Evolutionary conservation across 2,888 invertebrate genomes (phyloP), one percentile per base, ranked within the genome.

Genomic region (Volucella inflata): DNA sequence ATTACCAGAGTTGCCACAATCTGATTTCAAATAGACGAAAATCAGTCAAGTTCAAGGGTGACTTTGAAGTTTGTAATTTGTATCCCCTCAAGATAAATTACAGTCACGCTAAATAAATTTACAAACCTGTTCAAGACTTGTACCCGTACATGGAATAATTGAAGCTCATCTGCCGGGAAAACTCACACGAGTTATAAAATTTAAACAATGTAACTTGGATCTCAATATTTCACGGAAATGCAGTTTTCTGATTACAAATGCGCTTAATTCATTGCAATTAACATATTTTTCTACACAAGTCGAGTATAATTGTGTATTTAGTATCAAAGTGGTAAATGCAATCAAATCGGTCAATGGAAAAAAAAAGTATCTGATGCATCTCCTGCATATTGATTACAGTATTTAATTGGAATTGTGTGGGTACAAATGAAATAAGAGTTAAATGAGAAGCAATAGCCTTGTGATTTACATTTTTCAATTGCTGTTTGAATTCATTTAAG

Each of bases 321-420:
- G n/a, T n/a, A n/a, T 65, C 48, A 64, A 50, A 42, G 30, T 30
- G 40, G 11, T 14, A 57, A 3, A 40, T 55, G 62, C 62, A 71
- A 55, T 71, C 44, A 36, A 64, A 30, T 30, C 21, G 36, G 11
- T 46, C 44, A 30, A 21, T 30, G 8, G 8, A 38, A n/a, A 38
- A 21, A 46, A 40, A 65, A 79, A 44, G 46, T 50, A 64, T 71
- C 53, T 21, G 16, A 3, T 65, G 64, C 79, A 79, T 74, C 65
- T 59, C 57, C 50, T 14, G 76, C 51, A 79, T 79, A 74, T 51
- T 67, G 59, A 79, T 79, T 44, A 67, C 60, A 17, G 53, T 67
- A 51, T 72, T 79, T 79, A 79, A 79, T 79, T 50, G 50, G n/a
- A 65, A 59, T n/a, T 50, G 36, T 21, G 48, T 4, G 14, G 60